Evolutionary conservation across 2,797 vertebrate species (phyloP).

Genomic region (Poeciliopsis turneri): DNA sequence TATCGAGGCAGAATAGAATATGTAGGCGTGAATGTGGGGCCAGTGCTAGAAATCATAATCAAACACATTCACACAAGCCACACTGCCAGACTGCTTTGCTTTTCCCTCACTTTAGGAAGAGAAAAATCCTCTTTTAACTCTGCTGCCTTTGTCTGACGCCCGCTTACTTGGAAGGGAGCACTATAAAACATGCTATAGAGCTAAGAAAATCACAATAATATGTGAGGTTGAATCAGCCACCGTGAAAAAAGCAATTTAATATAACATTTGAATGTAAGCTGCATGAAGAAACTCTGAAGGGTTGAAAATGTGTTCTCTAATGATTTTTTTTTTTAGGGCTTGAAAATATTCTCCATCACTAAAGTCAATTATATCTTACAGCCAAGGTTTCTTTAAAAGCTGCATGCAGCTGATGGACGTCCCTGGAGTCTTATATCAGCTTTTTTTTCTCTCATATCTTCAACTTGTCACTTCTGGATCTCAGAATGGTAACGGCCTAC

Average conservation of each 20-base stretch:
- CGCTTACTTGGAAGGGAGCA: conserved; percentile 17
- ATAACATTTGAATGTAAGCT: conserved; percentile 10
- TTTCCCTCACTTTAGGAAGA: conserved; percentile 14
- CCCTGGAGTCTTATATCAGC: not conserved
- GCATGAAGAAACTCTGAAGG: conserved; percentile 16
- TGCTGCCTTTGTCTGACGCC: conserved; percentile 14
- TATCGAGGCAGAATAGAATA: not conserved
- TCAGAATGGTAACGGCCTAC: not conserved
- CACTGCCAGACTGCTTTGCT: conserved; percentile 16
- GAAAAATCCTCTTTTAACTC: conserved; percentile 13
- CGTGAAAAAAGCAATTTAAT: conserved; percentile 19
- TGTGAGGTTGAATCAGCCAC: conserved; percentile 19
- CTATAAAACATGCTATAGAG: conserved; percentile 13
- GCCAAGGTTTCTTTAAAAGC: not conserved
- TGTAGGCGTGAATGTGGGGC: conserved; percentile 11
- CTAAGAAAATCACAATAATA: conserved; percentile 5
- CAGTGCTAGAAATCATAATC: conserved; percentile 4
- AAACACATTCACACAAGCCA: conserved; percentile 1
- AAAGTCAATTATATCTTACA: not conserved
- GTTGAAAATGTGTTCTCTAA: not conserved
- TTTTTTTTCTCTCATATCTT: not conserved
- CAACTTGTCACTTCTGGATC: not conserved
- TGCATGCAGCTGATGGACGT: not conserved
- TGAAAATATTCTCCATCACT: not conserved
- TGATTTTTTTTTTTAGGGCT: conserved; percentile 4